These are phyloP conservation scores for Orthosia gracilis DNA, from an alignment of 2,888 invertebrate species.

Conservation along the genomic window DNA sequence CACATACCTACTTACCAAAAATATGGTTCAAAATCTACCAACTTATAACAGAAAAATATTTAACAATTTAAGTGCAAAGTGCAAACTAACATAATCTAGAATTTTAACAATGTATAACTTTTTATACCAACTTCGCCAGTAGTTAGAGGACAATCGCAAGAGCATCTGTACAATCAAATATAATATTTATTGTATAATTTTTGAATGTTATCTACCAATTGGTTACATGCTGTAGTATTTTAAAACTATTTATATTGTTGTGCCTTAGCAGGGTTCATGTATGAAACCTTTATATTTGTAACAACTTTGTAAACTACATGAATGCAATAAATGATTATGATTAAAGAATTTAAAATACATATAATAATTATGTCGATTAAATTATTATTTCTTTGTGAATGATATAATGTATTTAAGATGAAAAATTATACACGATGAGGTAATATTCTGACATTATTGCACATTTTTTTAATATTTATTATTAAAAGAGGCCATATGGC, in stretches of 20 bases:
- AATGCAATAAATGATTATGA: too few relatives aligned
- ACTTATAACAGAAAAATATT: neutral
- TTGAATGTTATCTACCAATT: neutral
- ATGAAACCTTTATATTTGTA: too few relatives aligned
- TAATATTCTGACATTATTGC: neutral
- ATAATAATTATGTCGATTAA: neutral
- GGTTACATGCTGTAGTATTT: too few relatives aligned
- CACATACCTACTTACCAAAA: too few relatives aligned
- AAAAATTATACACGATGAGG: neutral
- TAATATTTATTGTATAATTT: neutral
- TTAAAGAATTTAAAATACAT: conserved; percentile 3
- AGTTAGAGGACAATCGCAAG: neutral
- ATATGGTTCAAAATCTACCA: neutral
- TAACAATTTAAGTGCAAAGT: neutral
- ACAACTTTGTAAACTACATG: too few relatives aligned
- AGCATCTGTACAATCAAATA: neutral
- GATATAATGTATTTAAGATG: neutral
- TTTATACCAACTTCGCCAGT: neutral
- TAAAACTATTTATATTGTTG: too few relatives aligned
- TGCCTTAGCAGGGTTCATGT: too few relatives aligned
- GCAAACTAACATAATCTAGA: neutral
- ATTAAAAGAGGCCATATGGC: conserved; percentile 71
- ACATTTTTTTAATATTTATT: neutral
- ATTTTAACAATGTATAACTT: neutral
- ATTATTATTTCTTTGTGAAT: conserved; percentile 3